Evolutionary conservation across 2,113 vertebrate genomes (phyloP).

Genomic region (Orycteropus afer): DNA sequence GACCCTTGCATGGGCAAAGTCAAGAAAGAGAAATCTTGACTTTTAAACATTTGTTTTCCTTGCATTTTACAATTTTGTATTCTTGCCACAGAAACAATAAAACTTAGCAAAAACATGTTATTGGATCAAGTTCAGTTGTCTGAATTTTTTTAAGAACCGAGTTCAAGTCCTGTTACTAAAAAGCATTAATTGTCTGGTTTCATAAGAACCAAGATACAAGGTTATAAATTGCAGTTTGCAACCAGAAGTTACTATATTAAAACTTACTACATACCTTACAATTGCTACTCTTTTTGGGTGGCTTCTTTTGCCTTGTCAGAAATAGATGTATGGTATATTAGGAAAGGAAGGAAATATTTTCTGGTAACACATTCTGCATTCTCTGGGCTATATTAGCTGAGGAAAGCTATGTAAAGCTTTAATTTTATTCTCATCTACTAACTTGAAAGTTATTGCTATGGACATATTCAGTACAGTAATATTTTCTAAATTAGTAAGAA

Average conservation of each 20-base stretch:
- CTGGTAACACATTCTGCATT: slow-evolving; percentile 4
- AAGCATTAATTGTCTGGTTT: neutral
- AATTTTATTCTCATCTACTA: neutral
- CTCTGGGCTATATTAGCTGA: neutral
- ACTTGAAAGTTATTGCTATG: slow-evolving; percentile 40
- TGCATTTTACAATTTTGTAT: slow-evolving; percentile 36
- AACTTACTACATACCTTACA: neutral
- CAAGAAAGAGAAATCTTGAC: slow-evolving; percentile 41
- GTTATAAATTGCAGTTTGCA: neutral
- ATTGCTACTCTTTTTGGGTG: neutral
- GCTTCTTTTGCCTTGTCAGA: neutral
- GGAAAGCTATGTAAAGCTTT: neutral
- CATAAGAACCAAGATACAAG: neutral
- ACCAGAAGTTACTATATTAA: neutral
- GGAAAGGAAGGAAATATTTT: neutral
- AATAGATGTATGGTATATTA: neutral
- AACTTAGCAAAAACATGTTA: slow-evolving; percentile 38
- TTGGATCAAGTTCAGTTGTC: slow-evolving; percentile 31
- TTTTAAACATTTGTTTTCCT: slow-evolving; percentile 52
- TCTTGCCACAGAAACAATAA: slow-evolving; percentile 50
- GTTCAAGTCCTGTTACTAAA: neutral
- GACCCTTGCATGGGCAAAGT: slow-evolving; percentile 35
- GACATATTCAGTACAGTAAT: slow-evolving; percentile 27
- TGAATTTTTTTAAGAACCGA: slow-evolving; percentile 40
- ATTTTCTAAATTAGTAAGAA: slow-evolving; percentile 47